Base-by-base conservation (phyloP, 2,797 vertebrate genomes). In the Sebastes hopkinsi region DNA sequence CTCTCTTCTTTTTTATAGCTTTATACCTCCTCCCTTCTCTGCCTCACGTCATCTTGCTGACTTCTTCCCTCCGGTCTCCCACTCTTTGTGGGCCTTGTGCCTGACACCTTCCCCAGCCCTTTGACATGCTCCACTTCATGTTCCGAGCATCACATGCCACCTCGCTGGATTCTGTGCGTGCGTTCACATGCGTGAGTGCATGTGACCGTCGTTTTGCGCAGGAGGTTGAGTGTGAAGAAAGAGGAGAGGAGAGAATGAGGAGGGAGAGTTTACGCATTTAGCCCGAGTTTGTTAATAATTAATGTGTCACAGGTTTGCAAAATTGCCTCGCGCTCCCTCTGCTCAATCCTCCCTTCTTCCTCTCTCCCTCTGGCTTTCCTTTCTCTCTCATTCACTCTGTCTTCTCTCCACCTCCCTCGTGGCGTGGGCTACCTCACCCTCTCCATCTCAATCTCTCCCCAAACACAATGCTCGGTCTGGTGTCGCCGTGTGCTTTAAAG, bases 201-300 rank as follows among this genome's bases (percentile, higher is more conserved):
- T 77, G 77, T 64, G 81, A 87, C 81, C 32, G 65, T 83, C 61
- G 69, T 84, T 92, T 94, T 92, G 88, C 42, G 72, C 91, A 88
- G 81, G 84, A 91, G 87, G 89, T 83, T 54, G 83, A 87, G 78
- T 23, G 80, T 76, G 86, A 88, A 85, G 80, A 86, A 88, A 80
- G 86, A 80, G 86, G 71, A 89, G 90, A 84, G 77, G 85, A 91
- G 88, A 81, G 91, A 92, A 90, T 81, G 87, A 88, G 87, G 79
- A 91, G 91, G 88, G 84, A 91, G 95, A 95, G 95, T 96, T 95
- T 95, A 95, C 88, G 90, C 95, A 94, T 96, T 95, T 96, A 96
- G 94, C 94, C 91, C 8, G 89, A 94, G 92, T 95, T 95, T 93
- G 95, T 96, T 95, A 96, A 96, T 96, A 95, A 96, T 96, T 96